These are phyloP conservation scores for Tenthredo mesomela DNA, from an alignment of 2,888 invertebrate species.

Conservation along the genomic window DNA sequence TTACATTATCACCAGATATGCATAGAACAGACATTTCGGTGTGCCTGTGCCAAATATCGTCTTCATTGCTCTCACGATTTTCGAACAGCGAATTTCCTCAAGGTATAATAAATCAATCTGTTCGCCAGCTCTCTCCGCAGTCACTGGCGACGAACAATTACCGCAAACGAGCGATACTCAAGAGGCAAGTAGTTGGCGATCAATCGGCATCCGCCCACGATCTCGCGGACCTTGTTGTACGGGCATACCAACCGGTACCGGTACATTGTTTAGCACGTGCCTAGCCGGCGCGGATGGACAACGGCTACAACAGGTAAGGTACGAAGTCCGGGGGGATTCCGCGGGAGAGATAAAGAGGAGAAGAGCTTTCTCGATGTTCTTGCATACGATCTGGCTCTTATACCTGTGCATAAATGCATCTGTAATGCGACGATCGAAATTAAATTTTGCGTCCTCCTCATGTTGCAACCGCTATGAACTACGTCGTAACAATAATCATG, in stretches of 20 bases:
- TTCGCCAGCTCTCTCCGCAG: not conserved
- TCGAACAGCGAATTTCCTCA: not conserved
- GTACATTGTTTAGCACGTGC: slow-evolving; percentile 51
- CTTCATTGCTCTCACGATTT: not conserved
- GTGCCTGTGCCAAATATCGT: not conserved
- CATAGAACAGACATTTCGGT: not conserved
- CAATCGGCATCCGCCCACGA: slow-evolving; percentile 50
- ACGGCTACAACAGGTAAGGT: slow-evolving; percentile 28
- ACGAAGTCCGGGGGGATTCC: not conserved
- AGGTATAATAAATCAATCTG: slow-evolving; percentile 35
- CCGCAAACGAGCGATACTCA: slow-evolving; percentile 43
- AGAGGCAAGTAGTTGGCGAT: slow-evolving; percentile 48
- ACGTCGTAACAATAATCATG: slow-evolving; percentile 40
- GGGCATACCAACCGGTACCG: slow-evolving; percentile 43
- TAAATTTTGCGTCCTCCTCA: slow-evolving; percentile 42
- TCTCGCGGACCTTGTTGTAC: slow-evolving; percentile 39
- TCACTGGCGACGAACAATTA: slow-evolving; percentile 41
- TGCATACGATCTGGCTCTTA: not conserved
- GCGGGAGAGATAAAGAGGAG: not conserved
- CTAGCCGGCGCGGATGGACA: slow-evolving; percentile 42
- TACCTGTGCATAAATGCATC: slow-evolving; percentile 46
- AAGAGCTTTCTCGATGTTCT: not conserved
- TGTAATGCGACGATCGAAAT: slow-evolving; percentile 44
- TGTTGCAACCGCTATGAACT: slow-evolving; percentile 37
- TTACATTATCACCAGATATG: not conserved